phyloP scores from a whole-genome alignment of 23 tunicate species.

The Styela clava region DNA sequence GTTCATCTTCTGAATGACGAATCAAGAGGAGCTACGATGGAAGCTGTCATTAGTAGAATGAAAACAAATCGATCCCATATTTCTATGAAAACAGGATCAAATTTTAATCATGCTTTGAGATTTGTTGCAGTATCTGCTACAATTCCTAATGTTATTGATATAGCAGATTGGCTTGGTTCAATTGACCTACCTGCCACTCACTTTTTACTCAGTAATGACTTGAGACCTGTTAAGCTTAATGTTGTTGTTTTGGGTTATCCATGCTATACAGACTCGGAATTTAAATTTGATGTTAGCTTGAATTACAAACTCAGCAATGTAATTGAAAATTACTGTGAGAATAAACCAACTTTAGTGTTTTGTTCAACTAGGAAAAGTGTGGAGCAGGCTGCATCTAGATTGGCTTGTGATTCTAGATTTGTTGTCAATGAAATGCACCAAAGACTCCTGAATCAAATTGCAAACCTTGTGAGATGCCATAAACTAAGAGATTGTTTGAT shows the following conservation, averaged over 20 bases:
- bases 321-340: constrained; percentile 69
- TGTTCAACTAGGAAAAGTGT: constrained; percentile 85
- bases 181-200: constrained; percentile 36
- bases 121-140: constrained; percentile 88
- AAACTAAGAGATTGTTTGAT: constrained; percentile 56
- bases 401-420: constrained; percentile 38
- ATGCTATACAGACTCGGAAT: constrained; percentile 80
- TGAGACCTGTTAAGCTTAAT: constrained; percentile 60
- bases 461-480: constrained; percentile 55
- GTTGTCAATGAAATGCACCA: constrained; percentile 42
- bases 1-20: constrained; percentile 88
- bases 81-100: constrained; percentile 10
- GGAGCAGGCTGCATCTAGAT: constrained; percentile 71
- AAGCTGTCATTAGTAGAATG: constrained; percentile 89
- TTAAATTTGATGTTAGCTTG: constrained; percentile 77
- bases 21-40: constrained; percentile 84
- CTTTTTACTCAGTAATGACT: constrained; percentile 59
- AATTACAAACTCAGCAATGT: constrained; percentile 78
- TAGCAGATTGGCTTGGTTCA: constrained; percentile 76
- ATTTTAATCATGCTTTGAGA: constrained; percentile 17
- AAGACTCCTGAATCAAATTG: constrained; percentile 34
- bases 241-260: constrained; percentile 80
- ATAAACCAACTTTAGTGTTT: constrained; percentile 82
- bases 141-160: constrained; percentile 80
- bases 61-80: constrained; percentile 54